Evolutionary conservation across 2,113 vertebrate genomes (phyloP), one percentile per base, ranked within the genome.

Genomic region (Callocephalon fimbriatum): DNA sequence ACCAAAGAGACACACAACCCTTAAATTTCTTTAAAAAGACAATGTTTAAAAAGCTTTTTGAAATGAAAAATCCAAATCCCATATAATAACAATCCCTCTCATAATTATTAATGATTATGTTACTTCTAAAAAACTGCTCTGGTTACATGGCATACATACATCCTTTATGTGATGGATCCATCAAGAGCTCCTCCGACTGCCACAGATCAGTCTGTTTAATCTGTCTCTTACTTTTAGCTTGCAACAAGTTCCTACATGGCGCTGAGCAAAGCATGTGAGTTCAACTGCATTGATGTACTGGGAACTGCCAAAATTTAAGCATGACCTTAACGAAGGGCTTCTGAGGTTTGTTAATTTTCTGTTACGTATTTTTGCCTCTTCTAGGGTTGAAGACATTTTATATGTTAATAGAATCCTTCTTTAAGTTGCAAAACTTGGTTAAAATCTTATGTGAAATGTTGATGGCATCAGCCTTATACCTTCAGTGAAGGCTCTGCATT

Each of bases 31-130:
- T 65, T 51, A 32, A 68, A 62, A 74, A 56, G 18, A 58, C 16
- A 59, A 48, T 48, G 42, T 40, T 70, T 70, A 37, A 27, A 71
- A 62, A 35, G 42, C 4, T 89, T 91, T 86, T 76, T 62, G 81
- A 85, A 85, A 54, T 19, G 42, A 77, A 15, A 86, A 95, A 76
- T 42, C 31, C 12, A 85, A 93, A 92, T 86, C 11, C 29, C 17
- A 50, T 22, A 21, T 91, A 31, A 27, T 66, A 85, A 61, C 71
- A 78, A 78, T 50, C 37, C 8, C 62, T 53, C 40, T 85, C 4
- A 12, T 63, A 63, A 63, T 86, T 91, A 71, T 54, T 35, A 16
- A 26, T 40, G 72, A 48, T 32, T 80, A 37, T 2, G 10, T 67
- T 63, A 58, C 38, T 38, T 22, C 7, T 27, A 12, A 81, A 74